phyloP scores from a whole-genome alignment of 2,888 invertebrate genomes.

The Plemyria rubiginata region DNA sequence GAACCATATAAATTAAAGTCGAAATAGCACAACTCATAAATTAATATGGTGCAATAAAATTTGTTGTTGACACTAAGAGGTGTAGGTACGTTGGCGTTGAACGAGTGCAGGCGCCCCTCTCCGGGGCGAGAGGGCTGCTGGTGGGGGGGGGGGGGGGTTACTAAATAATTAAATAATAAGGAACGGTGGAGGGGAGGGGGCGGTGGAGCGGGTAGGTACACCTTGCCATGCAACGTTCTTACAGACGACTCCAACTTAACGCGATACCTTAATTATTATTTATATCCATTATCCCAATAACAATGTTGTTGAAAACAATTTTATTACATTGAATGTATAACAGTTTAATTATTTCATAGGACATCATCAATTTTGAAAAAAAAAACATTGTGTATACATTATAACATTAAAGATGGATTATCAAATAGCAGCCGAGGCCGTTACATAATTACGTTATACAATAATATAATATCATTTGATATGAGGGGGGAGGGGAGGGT shows the following conservation, averaged over 20 bases:
- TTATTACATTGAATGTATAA: slow-evolving; percentile 36
- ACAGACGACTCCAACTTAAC: slow-evolving; percentile 64
- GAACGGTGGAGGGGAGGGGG: slow-evolving; percentile 28
- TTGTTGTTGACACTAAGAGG: slow-evolving; percentile 62
- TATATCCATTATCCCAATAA: slow-evolving; percentile 52
- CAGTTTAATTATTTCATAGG: slow-evolving; percentile 24
- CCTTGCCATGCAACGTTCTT: slow-evolving; percentile 54
- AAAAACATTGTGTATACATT: slow-evolving; percentile 59
- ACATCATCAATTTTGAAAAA: slow-evolving; percentile 31
- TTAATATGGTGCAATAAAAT: slow-evolving; percentile 65
- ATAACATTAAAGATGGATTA: slow-evolving; percentile 80
- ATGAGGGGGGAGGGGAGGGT: slow-evolving; percentile 48
- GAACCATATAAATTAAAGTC: slow-evolving; percentile 81
- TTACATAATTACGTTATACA: background rate
- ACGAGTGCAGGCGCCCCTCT: slow-evolving; percentile 17
- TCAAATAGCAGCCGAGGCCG: slow-evolving; percentile 57
- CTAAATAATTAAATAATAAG: slow-evolving; percentile 6
- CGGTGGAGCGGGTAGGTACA: slow-evolving; percentile 32
- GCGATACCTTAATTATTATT: slow-evolving; percentile 58
- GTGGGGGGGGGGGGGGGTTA: slow-evolving; percentile 9
- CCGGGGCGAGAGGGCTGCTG: slow-evolving; percentile 6
- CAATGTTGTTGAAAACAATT: slow-evolving; percentile 59
- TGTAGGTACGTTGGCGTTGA: slow-evolving; percentile 20
- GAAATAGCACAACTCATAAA: slow-evolving; percentile 73
- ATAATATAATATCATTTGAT: slow-evolving; percentile 72